Base-by-base conservation (phyloP, 2,113 vertebrate species). In the Picathartes gymnocephalus region DNA sequence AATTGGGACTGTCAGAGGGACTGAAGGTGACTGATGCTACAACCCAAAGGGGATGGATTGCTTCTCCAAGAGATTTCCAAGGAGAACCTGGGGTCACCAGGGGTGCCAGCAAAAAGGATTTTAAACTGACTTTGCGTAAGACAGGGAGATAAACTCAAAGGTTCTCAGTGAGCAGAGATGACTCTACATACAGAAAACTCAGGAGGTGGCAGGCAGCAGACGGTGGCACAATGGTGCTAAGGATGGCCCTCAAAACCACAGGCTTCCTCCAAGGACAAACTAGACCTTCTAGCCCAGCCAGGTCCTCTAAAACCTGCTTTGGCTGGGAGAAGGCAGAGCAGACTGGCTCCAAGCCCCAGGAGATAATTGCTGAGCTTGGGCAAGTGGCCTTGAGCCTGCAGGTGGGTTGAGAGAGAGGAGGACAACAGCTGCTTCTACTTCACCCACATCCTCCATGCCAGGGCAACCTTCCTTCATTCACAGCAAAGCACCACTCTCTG, bases 401-500 rank as follows among this genome's bases (percentile, higher is more conserved):
- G 91, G 53, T 93, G 92, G 81, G n/a, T 23, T 86, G 73, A 50
- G 33, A 47, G n/a, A 66, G 44, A 77, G 8, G 42, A 58, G 35
- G 56, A 70, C 82, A 95, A 6, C 94, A 96, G 79, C 92, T 94
- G 88, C 54, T 81, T 48, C 90, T 90, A 48, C 94, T 96, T 96
- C 92, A 94, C 42, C 24, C 61, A 65, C 8, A 61, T 61, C 31
- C 62, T 45, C 28, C 0, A 0, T 91, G 84, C 87, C 85, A 94
- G 68, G 35, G 45, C 35, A 83, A 24, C 27, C 37, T 81, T 78
- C 21, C 51, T 44, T 83, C 9, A 3, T 42, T 27, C 65, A 11
- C 44, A 69, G 53, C 40, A 93, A 40, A 87, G 31, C 65, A 61
- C 0, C 0, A 47, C 64, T 74, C 66, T 61, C 64, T 72, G 23